Base-by-base conservation (phyloP, 64 coral and sea anemone species). In the Cladopsammia gracilis region DNA sequence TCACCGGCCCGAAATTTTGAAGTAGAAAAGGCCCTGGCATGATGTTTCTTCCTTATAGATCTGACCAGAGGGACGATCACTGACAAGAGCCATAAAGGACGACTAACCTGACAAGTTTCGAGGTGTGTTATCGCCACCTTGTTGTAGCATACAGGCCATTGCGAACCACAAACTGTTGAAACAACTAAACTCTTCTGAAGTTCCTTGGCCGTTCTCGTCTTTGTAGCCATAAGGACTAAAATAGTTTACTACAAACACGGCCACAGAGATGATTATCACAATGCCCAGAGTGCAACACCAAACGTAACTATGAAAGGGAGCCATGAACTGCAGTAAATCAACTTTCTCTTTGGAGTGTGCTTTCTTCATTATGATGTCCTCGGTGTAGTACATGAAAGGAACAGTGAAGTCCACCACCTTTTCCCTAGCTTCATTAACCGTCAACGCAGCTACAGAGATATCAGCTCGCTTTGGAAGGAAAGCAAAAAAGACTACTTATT, bases 151-250 rank as follows among this genome's bases (percentile, higher is more conserved):
- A 48, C 90, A 92, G 20, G 90, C 90, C 8, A 49, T 34, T 8
- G 78, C 64, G 20, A 92, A 92, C 90, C 90, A 92, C 90, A 92
- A 44, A 24, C 90, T 92, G 79, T 92, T 83, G 10, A 72, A 73
- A 10, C 84, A 59, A 42, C 78, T 92, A 26, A 92, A 92, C 4
- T 83, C 66, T 0, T 56, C 61, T 7, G 61, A 25, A 10, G 78
- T 75, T 4, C 56, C 79, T 46, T 4, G 1, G 13, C 56, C 79
- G 13, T 85, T 57, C 25, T 92, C 90, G 49, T 83, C 78, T n/a
- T 91, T 91, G 19, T 74, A 62, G 19, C 82, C 89, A 73, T 73
- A 92, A n/a, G 90, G 90, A 20, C 90, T 92, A 54, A 85, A 75
- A n/a, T 92, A 42, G 54, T 82, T 72, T 34, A 92, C 58, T 44